Conservation (phyloP, 2,888 invertebrate species). For the Neoscelio sp. region DNA sequence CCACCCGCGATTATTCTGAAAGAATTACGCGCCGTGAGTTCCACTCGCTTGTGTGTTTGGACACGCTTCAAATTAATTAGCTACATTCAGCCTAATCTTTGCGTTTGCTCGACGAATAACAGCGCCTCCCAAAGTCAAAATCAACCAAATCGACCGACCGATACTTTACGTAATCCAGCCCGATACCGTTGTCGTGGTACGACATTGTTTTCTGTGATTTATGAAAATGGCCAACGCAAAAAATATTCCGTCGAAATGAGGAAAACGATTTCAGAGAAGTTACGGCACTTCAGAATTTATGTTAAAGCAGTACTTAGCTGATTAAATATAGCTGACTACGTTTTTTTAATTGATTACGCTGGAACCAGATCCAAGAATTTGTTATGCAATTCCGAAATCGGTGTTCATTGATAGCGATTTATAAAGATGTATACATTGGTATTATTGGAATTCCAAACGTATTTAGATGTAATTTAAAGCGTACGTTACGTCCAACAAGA, state of each 20-base stretch:
- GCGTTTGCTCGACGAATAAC: constrained; percentile 38
- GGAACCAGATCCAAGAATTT: not conserved
- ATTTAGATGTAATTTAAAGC: constrained; percentile 37
- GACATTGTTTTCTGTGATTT: constrained; percentile 64
- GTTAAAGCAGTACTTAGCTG: constrained; percentile 30
- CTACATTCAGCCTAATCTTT: constrained; percentile 64
- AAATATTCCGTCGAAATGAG: constrained; percentile 7
- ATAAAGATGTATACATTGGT: constrained; percentile 42
- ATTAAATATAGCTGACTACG: constrained; percentile 31
- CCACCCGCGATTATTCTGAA: constrained; percentile 69
- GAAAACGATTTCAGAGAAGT: constrained; percentile 24
- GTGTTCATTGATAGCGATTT: constrained; percentile 50
- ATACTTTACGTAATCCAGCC: constrained; percentile 63
- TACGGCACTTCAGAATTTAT: constrained; percentile 33
- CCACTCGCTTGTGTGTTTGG: constrained; percentile 59
- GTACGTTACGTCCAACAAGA: not conserved
- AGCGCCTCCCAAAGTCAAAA: not conserved
- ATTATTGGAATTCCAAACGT: constrained; percentile 26
- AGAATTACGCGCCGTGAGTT: constrained; percentile 63
- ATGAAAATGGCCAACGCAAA: constrained; percentile 53
- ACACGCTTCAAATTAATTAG: constrained; percentile 69
- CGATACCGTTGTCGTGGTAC: constrained; percentile 35
- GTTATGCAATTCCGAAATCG: constrained; percentile 24
- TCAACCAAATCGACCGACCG: constrained; percentile 1
- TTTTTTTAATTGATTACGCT: constrained; percentile 45